A percentile compares a stretch with the other conserved stretches of the same genome.
Conservation (phyloP, 1,140 invertebrate genomes). For the Calliopsis andreniformis region DNA sequence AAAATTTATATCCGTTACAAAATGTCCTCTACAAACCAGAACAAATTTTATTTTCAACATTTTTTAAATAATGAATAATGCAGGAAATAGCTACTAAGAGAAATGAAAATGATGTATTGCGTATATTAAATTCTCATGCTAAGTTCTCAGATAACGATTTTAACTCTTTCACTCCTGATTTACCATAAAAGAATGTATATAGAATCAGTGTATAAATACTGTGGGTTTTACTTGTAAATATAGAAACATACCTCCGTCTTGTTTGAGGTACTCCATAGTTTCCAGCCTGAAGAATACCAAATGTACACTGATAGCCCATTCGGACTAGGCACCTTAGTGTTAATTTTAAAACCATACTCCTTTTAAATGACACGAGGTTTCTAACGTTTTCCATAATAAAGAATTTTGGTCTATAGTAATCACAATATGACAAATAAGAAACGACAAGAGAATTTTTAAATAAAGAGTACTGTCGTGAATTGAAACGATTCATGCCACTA, state of each 20-base stretch:
- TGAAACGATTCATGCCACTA: constrained; percentile 95
- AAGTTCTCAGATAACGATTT: no score
- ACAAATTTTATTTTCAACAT: no score
- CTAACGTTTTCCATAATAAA: constrained; percentile 94
- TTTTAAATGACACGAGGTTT: constrained; percentile 92
- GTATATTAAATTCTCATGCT: no score
- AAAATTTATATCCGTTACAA: no score
- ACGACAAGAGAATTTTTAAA: constrained; percentile 95
- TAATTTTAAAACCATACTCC: constrained; percentile 91
- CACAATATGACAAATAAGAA: constrained; percentile 92
- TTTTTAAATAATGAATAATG: no score
- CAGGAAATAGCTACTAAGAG: no score
- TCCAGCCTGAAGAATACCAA: constrained; percentile 93
- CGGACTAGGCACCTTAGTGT: constrained; percentile 88
- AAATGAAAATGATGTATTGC: no score
- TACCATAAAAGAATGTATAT: no score
- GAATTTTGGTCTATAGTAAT: constrained; percentile 92
- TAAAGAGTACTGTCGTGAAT: constrained; percentile 91
- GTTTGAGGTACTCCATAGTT: constrained; percentile 94
- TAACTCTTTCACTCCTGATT: no score
- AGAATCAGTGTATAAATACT: no score
- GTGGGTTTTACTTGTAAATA: no score
- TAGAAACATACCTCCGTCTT: constrained; percentile 83
- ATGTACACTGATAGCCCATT: constrained; percentile 95
- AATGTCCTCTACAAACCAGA: no score